Conservation (phyloP, 2,888 invertebrate species). For the Lampropteryx suffumata region DNA sequence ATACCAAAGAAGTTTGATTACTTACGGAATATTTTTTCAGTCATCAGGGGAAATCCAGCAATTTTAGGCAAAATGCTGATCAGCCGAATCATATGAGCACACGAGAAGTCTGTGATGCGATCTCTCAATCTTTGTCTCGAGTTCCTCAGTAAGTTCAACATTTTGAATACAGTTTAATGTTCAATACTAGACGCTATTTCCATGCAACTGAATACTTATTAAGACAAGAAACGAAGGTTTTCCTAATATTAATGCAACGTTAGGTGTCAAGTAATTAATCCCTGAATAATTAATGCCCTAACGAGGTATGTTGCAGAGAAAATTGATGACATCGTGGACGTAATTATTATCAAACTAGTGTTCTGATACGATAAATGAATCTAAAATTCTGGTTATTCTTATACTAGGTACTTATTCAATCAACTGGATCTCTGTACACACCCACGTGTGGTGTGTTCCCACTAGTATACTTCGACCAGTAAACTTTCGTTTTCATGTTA, state of each 20-base stretch:
- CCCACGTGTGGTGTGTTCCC: no score
- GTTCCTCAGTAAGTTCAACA: neutral
- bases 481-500: no score
- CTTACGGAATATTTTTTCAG: slow-evolving; percentile 33
- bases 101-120: slow-evolving; percentile 33
- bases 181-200: no score
- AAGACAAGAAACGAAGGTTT: neutral
- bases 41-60: slow-evolving; percentile 38
- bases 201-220: no score
- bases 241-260: slow-evolving; percentile 7
- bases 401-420: no score
- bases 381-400: no score
- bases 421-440: no score
- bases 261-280: slow-evolving; percentile 32
- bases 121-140: slow-evolving; percentile 7
- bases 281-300: slow-evolving; percentile 16
- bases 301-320: slow-evolving; percentile 13
- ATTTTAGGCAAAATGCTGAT: slow-evolving; percentile 41
- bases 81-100: slow-evolving; percentile 38
- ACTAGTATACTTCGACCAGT: no score
- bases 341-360: neutral
- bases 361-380: neutral
- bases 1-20: no score
- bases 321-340: neutral
- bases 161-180: neutral